Percentiles rank a stretch among this genome's conserved stretches.
Conservation (phyloP, 2,113 vertebrate genomes). For the Herpetotheres cachinnans region DNA sequence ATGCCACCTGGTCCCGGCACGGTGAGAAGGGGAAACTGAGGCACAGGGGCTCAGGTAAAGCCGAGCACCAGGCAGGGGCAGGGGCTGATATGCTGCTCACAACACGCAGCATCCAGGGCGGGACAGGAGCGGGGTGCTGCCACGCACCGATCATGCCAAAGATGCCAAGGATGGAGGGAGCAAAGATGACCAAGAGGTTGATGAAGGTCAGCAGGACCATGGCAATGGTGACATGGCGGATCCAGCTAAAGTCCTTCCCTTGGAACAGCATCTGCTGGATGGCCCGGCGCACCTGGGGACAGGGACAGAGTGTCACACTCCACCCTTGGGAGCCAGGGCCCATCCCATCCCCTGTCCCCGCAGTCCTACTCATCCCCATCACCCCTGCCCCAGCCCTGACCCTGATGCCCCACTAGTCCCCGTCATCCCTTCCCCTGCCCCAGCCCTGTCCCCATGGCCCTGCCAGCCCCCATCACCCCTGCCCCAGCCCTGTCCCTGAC, state of each 20-base stretch:
- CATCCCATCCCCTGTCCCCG: background rate
- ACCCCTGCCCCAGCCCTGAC: background rate
- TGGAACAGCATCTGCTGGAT: slow-evolving; percentile 94
- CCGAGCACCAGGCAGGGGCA: background rate
- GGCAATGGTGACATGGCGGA: slow-evolving; percentile 85
- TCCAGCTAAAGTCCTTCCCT: slow-evolving; percentile 90
- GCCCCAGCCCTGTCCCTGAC: no score
- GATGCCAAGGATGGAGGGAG: slow-evolving; percentile 95
- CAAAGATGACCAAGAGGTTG: slow-evolving; percentile 96
- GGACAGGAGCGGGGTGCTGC: background rate
- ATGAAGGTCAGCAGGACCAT: slow-evolving; percentile 84
- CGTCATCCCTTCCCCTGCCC: background rate
- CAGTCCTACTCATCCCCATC: background rate
- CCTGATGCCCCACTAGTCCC: background rate
- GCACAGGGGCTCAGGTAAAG: background rate
- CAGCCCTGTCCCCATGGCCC: background rate
- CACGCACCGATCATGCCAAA: slow-evolving; percentile 93
- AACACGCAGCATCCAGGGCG: background rate
- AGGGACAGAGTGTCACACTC: background rate
- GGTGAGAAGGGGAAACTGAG: background rate
- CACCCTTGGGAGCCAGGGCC: background rate
- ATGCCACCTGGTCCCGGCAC: accelerated
- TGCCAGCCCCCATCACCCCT: background rate
- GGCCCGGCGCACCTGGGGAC: slow-evolving; percentile 88
- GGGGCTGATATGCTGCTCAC: background rate